These are phyloP conservation scores for Talpa occidentalis DNA, from an alignment of 2,113 vertebrate species.

Conservation along the genomic window DNA sequence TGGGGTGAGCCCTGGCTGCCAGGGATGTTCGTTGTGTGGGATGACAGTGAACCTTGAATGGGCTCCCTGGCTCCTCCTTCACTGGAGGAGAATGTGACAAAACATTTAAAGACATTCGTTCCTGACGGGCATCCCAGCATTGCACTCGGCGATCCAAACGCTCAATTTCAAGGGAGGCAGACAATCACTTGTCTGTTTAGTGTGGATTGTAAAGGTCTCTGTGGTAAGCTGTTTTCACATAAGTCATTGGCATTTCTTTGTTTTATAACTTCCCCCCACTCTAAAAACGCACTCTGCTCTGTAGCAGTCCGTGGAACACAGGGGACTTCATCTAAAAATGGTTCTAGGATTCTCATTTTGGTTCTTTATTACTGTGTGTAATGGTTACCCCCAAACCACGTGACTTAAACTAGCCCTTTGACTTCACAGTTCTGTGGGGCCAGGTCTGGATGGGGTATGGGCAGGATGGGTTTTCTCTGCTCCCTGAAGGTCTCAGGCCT, in stretches of 20 bases:
- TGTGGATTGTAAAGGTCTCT: neutral
- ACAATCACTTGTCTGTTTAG: neutral
- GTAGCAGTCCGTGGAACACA: neutral
- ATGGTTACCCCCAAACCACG: neutral
- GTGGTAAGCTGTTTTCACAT: neutral
- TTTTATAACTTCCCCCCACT: neutral
- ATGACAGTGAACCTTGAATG: neutral
- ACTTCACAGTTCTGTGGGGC: neutral
- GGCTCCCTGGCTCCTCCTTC: conserved; percentile 3
- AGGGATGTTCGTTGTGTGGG: neutral
- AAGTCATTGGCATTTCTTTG: conserved; percentile 2
- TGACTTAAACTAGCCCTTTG: neutral
- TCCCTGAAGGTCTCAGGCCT: neutral
- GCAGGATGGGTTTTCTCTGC: neutral
- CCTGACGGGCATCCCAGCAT: neutral
- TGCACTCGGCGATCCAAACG: neutral
- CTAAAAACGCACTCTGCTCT: neutral
- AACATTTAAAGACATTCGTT: conserved; percentile 4
- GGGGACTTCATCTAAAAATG: neutral
- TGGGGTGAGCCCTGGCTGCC: neutral
- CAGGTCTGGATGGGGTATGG: neutral
- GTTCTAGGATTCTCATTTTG: neutral
- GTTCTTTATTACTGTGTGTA: neutral
- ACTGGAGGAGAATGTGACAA: neutral
- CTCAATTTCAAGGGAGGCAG: neutral